Conservation (phyloP, 2,888 invertebrate species). For the Callosobruchus maculatus region DNA sequence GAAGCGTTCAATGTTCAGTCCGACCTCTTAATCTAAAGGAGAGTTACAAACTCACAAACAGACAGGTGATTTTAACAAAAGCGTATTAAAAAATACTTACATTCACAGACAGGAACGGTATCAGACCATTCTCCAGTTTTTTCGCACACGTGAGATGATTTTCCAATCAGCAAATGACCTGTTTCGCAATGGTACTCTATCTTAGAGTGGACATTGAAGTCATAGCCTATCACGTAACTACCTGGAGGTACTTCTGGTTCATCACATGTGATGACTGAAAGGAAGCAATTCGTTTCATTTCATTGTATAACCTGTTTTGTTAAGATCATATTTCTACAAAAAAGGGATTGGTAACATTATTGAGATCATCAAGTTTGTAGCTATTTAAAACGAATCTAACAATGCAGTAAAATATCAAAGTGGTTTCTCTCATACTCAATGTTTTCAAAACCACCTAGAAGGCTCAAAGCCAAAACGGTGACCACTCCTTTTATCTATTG, state of each 20-base stretch:
- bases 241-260: conserved; percentile 84
- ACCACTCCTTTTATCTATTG: too few species aligned
- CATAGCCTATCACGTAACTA: conserved; percentile 84
- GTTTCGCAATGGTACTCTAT: conserved; percentile 86
- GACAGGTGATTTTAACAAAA: not conserved
- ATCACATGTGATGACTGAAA: conserved; percentile 77
- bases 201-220: conserved; percentile 82
- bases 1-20: too few species aligned
- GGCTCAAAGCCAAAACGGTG: too few species aligned
- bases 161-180: conserved; percentile 76
- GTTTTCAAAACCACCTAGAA: too few species aligned
- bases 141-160: conserved; percentile 66
- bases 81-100: conserved; percentile 51
- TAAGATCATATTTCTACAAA: too few species aligned
- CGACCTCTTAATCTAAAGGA: too few species aligned
- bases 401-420: too few species aligned
- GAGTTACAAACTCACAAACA: too few species aligned
- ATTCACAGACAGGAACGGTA: conserved; percentile 77
- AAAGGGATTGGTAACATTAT: too few species aligned
- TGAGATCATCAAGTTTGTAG: too few species aligned
- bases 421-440: too few species aligned
- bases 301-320: not conserved
- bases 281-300: conserved; percentile 1
- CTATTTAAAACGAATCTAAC: too few species aligned
- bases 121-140: conserved; percentile 82